phyloP scores from a whole-genome alignment of 2,888 invertebrate species.

The Pycnomerus fuliginosus region DNA sequence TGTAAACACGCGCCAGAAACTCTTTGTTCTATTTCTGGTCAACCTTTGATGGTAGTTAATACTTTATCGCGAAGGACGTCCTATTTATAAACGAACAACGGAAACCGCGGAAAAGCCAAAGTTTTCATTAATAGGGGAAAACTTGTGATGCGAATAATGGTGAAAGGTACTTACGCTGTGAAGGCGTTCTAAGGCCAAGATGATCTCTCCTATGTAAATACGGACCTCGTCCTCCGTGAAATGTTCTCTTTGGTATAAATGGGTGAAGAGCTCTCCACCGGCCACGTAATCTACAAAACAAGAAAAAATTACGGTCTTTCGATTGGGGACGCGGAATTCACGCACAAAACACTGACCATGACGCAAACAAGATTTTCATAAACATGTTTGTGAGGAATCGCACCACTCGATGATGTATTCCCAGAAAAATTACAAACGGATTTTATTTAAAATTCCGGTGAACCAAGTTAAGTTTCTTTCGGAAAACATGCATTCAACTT shows the following conservation, averaged over 20 bases:
- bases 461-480: no score
- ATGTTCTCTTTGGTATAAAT: slow-evolving; percentile 90
- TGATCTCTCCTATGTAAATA: slow-evolving; percentile 94
- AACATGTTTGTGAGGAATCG: no score
- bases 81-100: slow-evolving; percentile 10
- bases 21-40: slow-evolving; percentile 18
- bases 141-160: no score
- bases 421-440: no score
- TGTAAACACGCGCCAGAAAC: no score
- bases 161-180: slow-evolving; percentile 71
- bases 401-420: no score
- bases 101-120: no score
- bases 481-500: no score
- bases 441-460: no score
- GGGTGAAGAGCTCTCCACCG: slow-evolving; percentile 96
- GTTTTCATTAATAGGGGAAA: no score
- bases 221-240: slow-evolving; percentile 89
- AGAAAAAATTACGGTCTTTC: no score
- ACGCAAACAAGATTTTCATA: neutral
- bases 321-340: neutral
- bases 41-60: slow-evolving; percentile 16
- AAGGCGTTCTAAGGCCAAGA: slow-evolving; percentile 90
- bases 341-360: neutral
- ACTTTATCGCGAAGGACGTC: slow-evolving; percentile 16
- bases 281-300: slow-evolving; percentile 86